phyloP scores from a whole-genome alignment of 1,140 invertebrate genomes.

The Drosophila subobscura region DNA sequence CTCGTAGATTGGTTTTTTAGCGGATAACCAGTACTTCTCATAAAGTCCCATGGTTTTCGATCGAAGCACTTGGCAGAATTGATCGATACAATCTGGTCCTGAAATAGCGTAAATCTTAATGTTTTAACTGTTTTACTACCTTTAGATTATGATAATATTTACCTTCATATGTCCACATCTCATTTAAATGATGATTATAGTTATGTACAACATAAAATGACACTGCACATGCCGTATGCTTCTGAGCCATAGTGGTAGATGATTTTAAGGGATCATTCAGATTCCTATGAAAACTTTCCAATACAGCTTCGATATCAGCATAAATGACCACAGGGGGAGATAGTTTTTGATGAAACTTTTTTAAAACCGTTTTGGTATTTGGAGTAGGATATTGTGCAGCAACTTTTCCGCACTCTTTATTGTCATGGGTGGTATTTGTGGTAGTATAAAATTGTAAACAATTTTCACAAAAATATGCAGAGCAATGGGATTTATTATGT shows the following conservation, averaged over 20 bases:
- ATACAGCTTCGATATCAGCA: conserved; percentile 10
- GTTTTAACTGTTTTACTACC: too few species aligned
- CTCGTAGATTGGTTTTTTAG: background rate
- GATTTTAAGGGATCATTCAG: background rate
- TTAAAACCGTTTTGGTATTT: background rate
- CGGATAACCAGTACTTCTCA: conserved; percentile 8
- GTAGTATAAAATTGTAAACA: background rate
- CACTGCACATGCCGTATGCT: conserved; percentile 2
- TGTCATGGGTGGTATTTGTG: background rate
- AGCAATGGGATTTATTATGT: too few species aligned
- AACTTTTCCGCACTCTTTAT: background rate
- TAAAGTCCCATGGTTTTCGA: background rate
- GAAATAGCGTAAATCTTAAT: background rate
- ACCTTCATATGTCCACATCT: conserved; percentile 7
- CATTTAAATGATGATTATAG: background rate
- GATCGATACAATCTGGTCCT: conserved; percentile 2
- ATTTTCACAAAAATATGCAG: too few species aligned
- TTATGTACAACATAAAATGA: conserved; percentile 13
- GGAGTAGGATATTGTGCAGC: background rate
- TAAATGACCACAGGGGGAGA: conserved; percentile 1
- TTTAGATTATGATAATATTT: background rate
- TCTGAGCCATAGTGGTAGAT: background rate
- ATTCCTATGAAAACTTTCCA: background rate
- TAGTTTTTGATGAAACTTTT: background rate
- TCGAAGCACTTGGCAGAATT: background rate